phyloP scores from a whole-genome alignment of 2,797 vertebrate species.

The Pipistrellus pipistrellus region DNA sequence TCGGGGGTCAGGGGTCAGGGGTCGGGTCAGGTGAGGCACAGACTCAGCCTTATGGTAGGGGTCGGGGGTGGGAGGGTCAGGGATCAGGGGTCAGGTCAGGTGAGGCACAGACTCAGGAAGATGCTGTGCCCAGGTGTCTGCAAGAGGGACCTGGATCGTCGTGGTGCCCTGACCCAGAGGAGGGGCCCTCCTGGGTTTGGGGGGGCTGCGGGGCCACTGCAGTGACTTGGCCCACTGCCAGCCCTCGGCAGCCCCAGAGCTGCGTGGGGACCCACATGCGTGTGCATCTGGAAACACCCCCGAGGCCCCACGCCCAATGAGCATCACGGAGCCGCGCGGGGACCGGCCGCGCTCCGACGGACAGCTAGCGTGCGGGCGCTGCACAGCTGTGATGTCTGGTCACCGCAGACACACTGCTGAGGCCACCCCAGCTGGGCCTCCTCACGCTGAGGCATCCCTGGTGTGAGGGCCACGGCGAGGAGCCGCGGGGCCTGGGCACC shows the following conservation, averaged over 20 bases:
- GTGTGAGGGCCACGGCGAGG: rapidly evolving
- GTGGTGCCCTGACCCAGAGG: rapidly evolving
- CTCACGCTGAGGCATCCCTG: neutral
- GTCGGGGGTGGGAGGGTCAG: neutral
- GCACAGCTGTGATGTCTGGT: rapidly evolving
- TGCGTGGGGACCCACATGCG: neutral
- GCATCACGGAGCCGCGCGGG: rapidly evolving
- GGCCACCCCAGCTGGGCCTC: neutral
- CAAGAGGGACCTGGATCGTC: rapidly evolving
- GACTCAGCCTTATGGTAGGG: rapidly evolving
- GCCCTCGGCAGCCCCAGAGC: neutral
- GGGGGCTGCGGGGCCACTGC: rapidly evolving
- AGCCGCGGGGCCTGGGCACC: neutral
- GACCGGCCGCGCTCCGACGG: too few species aligned
- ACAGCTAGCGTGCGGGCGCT: rapidly evolving
- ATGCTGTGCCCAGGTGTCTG: rapidly evolving
- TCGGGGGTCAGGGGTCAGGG: rapidly evolving
- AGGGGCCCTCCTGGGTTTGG: rapidly evolving
- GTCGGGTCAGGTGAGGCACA: neutral
- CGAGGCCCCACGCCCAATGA: neutral
- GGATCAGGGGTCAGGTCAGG: neutral
- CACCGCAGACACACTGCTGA: rapidly evolving
- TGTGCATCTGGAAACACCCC: neutral
- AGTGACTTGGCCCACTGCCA: neutral
- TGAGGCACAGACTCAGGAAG: rapidly evolving